Conservation (phyloP, 2,113 vertebrate species). For the Corythaeola cristata region DNA sequence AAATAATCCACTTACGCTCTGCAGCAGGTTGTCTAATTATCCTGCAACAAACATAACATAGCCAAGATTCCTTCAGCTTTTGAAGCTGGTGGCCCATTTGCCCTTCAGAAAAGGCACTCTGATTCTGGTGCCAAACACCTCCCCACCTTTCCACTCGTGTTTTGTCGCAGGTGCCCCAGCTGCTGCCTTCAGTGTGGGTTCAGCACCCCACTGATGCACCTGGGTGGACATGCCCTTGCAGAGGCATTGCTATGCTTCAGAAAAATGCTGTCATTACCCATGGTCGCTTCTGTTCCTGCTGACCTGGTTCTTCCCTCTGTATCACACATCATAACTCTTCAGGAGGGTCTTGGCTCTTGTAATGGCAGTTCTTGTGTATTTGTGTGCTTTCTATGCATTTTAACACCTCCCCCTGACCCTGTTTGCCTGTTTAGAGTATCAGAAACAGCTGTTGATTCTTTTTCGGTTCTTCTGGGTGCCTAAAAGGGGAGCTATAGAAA, state of each 20-base stretch:
- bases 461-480: not conserved
- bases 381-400: not conserved
- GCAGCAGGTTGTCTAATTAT: not conserved
- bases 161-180: not conserved
- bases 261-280: not conserved
- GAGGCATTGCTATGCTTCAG: not conserved
- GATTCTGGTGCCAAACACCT: not conserved
- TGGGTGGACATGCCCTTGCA: not conserved
- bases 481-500: not conserved
- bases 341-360: not conserved
- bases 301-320: not conserved
- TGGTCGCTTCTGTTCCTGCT: not conserved
- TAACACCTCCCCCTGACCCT: accelerated
- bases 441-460: not conserved
- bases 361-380: not conserved
- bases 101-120: not conserved
- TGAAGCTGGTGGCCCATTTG: not conserved
- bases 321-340: not conserved
- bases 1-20: not conserved
- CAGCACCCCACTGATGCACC: accelerated
- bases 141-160: accelerated
- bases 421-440: not conserved
- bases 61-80: not conserved
- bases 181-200: not conserved
- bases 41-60: not conserved